phyloP scores from a whole-genome alignment of 2,888 invertebrate genomes.

The Andrena hattorfiana region DNA sequence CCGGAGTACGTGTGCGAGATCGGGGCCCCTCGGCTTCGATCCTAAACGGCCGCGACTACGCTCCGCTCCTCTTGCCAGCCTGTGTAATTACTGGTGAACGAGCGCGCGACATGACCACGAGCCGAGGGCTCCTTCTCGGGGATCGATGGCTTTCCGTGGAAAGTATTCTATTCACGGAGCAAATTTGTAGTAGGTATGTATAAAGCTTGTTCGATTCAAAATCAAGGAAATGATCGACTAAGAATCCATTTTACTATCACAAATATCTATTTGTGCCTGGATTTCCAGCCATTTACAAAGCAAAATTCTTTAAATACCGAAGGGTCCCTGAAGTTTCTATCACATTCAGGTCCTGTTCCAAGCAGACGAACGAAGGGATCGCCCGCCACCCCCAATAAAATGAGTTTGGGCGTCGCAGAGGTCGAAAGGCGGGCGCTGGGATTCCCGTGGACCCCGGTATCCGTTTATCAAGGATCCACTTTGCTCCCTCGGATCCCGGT shows the following conservation, averaged over 20 bases:
- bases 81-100: constrained; percentile 55
- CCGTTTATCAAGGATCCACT: constrained; percentile 71
- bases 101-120: constrained; percentile 43
- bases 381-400: constrained; percentile 36
- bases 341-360: constrained; percentile 14
- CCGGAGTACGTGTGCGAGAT: constrained; percentile 63
- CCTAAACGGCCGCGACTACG: constrained; percentile 52
- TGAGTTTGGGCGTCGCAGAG: constrained; percentile 3
- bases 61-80: constrained; percentile 4
- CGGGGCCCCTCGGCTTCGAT: constrained; percentile 55
- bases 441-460: constrained; percentile 67
- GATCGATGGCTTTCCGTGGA: constrained; percentile 19
- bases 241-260: neutral
- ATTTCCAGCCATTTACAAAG: neutral
- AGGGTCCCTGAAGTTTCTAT: constrained; percentile 8
- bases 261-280: neutral
- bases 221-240: no score
- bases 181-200: no score
- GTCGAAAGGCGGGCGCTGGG: constrained; percentile 15
- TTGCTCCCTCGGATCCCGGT: constrained; percentile 58
- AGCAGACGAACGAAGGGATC: constrained; percentile 41
- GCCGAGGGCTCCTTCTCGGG: neutral
- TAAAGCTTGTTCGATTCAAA: no score
- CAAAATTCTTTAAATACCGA: neutral
- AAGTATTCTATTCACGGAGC: neutral